A percentile compares a stretch with the other conserved stretches of the same genome.
phyloP scores from a whole-genome alignment of 30 jellyfish, hydroid and myxozoan species.

The Aurelia aurita complex sp. Pacific region DNA sequence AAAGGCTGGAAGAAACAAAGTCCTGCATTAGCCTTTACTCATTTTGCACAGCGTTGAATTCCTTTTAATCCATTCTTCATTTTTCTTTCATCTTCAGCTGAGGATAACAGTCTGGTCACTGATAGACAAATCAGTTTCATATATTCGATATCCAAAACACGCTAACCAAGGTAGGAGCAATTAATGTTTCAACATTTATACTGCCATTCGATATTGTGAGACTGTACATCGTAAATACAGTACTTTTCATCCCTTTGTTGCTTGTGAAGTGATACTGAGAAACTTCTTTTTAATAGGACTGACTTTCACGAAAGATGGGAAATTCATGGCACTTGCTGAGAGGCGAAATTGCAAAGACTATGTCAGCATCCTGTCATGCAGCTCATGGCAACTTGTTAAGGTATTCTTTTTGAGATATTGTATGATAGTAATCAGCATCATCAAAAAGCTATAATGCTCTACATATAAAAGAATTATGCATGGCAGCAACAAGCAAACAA shows the following conservation, averaged over 20 bases:
- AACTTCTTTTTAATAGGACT: conserved; percentile 40
- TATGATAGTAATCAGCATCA: no score
- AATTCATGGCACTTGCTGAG: conserved; percentile 90
- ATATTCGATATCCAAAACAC: conserved; percentile 93
- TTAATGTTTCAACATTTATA: no score
- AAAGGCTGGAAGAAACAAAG: no score
- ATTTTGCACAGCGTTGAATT: no score
- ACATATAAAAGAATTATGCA: no score
- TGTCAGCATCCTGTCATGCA: conserved; percentile 82
- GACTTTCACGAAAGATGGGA: conserved; percentile 84
- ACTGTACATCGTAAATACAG: no score
- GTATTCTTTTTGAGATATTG: conserved; percentile 2
- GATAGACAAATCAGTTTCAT: conserved; percentile 84
- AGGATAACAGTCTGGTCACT: conserved; percentile 97
- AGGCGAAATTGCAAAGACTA: conserved; percentile 87
- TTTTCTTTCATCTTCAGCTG: conserved; percentile 55
- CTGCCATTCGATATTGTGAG: no score
- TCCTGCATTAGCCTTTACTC: no score
- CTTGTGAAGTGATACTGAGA: no score
- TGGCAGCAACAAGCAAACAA: no score
- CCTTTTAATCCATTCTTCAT: background rate
- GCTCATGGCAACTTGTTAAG: conserved; percentile 89
- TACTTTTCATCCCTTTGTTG: no score
- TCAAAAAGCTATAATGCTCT: no score
- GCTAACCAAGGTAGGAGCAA: conserved; percentile 77